Evolutionary conservation across 2,113 vertebrate species (phyloP), one percentile per base, ranked within the genome.

Genomic region (Mormoops blainvillei): DNA sequence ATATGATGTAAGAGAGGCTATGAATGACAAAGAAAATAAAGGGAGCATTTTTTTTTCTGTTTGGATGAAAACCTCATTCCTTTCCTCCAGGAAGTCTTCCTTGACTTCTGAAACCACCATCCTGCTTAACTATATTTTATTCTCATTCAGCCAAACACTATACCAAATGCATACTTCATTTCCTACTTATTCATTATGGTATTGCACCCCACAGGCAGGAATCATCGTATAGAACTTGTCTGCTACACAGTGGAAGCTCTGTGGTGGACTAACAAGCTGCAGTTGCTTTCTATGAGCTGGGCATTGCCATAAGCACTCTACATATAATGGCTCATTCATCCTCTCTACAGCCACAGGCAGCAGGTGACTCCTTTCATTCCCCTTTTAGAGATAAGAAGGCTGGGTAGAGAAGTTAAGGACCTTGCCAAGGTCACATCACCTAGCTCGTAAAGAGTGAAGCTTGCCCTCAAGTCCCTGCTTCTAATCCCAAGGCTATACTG

Each of bases 11-110:
- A 67, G 63, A 76, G 41, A 36, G 33, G 83, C n/a, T 78, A 4
- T 45, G 45, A 85, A 50, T 87, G 22, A 91, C 33, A 74, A 54
- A 36, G 38, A 80, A n/a, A 31, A 88, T 43, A 24, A 78, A 87
- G 50, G 43, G 14, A 70, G 1, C 48, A 12, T 68, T 71, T 52
- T 38, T 63, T n/a, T 54, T 48, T 19, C 54, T n/a, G 19, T 36
- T 77, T 82, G n/a, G 12, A 43, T 78, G 54, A 70, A 43, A 89
- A 82, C 7, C 4, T 76, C n/a, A 61, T 63, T 85, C 28, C 3
- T n/a, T 87, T 94, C 68, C 83, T 90, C 41, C 31, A 65, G 63
- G 78, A 93, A 78, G n/a, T 36, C 36, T 93, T 92, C 81, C 41
- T 31, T n/a, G 31, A 81, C 20, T 70, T 65, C 13, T 31, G 2